Base-by-base conservation (phyloP, 2,888 invertebrate species). In the Synanthedon formicaeformis region DNA sequence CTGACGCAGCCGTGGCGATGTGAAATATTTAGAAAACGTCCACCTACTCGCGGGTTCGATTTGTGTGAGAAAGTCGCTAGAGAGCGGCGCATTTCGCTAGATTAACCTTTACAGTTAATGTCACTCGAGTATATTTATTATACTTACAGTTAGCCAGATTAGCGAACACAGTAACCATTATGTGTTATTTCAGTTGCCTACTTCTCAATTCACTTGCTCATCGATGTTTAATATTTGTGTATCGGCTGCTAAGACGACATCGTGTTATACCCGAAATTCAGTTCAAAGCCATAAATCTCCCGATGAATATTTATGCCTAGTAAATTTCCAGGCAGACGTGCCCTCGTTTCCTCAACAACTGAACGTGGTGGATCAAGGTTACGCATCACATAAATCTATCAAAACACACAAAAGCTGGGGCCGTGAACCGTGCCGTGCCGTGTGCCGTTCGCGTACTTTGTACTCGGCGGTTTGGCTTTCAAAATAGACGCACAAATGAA, bases 1-100 rank as follows among this genome's bases (percentile, higher is more conserved):
- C 62, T 58, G 55, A 60, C 63, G 63, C 59, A 58, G 54, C 57
- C 58, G 63, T 62, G 63, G 61, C 65, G 66, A 68, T 66, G 65
- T 71, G 66, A 69, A 73, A 71, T 72, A 75, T 73, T 74, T 70
- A 69, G 69, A 69, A 72, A 73, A 70, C 69, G 65, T 71, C 75
- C 70, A 65, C 72, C 73, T 68, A 73, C 73, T 49, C 16, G 45
- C 45, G 13, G 13, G 64, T 64, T 60, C 66, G 65, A 71, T 70
- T 69, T 69, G 66, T 64, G 64, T 68, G 68, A 67, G 70, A 72
- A 72, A 69, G 64, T 64, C 18, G 49, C 49, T 49, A 45, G 45
- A 45, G 45, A 45, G 45, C n/a, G 45, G 45, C 45, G 45, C 12
- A 45, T 45, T 45, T 45, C 16, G 49, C 49, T 18, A 49, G 23